A percentile compares a stretch with the other conserved stretches of the same genome.
phyloP scores from a whole-genome alignment of 2,888 invertebrate genomes.

The Phragmatobia fuliginosa region DNA sequence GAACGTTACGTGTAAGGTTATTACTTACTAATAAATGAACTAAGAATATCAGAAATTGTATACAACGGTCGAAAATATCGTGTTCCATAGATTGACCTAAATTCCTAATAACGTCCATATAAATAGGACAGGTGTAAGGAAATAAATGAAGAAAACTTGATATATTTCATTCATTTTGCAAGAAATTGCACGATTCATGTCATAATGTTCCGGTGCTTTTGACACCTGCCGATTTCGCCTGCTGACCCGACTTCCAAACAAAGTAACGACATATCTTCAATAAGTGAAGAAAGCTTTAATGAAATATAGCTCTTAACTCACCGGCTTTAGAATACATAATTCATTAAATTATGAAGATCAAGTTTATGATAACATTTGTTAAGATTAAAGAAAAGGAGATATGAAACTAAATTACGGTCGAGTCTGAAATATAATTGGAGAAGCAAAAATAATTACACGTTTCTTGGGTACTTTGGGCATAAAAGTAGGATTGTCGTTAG shows the following conservation, averaged over 20 bases:
- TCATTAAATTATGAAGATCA: background rate
- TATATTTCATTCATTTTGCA: slow-evolving; percentile 39
- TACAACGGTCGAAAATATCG: background rate
- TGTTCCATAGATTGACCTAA: background rate
- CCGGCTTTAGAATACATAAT: background rate
- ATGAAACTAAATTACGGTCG: slow-evolving; percentile 17
- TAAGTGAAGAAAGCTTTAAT: slow-evolving; percentile 21
- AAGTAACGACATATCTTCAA: slow-evolving; percentile 32
- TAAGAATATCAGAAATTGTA: background rate
- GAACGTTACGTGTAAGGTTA: background rate
- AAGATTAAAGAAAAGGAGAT: slow-evolving; percentile 24
- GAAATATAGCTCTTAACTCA: slow-evolving; percentile 14
- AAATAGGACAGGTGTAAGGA: slow-evolving; percentile 19
- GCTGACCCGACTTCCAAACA: slow-evolving; percentile 35
- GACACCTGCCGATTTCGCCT: slow-evolving; percentile 41
- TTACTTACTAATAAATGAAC: background rate
- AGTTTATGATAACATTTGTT: slow-evolving; percentile 13
- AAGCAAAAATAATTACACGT: slow-evolving; percentile 18
- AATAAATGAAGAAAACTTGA: slow-evolving; percentile 25
- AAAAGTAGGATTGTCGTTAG: background rate
- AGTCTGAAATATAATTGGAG: slow-evolving; percentile 17
- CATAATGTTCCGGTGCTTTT: slow-evolving; percentile 40
- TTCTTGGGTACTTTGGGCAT: background rate
- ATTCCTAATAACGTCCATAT: slow-evolving; percentile 14
- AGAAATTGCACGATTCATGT: slow-evolving; percentile 40